A percentile compares a stretch with the other conserved stretches of the same genome.
These are phyloP conservation scores for Scopus umbretta DNA, from an alignment of 2,113 vertebrate species.

Conservation along the genomic window DNA sequence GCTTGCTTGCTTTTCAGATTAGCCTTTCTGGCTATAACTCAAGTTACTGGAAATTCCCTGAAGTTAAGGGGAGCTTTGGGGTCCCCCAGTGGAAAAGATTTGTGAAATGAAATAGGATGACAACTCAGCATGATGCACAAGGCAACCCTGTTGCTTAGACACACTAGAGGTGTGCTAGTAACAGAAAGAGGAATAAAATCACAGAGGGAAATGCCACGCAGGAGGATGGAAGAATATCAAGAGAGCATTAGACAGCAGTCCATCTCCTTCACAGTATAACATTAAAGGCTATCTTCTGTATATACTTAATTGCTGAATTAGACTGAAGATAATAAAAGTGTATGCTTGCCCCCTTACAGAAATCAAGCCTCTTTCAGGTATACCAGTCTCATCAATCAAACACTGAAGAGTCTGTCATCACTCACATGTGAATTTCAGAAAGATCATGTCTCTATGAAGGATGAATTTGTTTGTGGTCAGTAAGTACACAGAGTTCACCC, in stretches of 20 bases:
- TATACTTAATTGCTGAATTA: background rate
- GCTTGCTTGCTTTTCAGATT: background rate
- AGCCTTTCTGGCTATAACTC: background rate
- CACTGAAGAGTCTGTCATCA: background rate
- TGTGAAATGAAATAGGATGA: background rate
- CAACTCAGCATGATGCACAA: background rate
- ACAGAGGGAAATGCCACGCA: rapidly evolving
- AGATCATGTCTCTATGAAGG: background rate
- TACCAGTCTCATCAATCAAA: background rate
- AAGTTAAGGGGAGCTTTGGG: background rate
- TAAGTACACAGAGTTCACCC: background rate
- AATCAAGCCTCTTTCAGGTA: background rate
- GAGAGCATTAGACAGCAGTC: background rate
- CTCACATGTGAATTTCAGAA: background rate
- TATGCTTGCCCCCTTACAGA: background rate
- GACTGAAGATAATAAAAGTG: background rate
- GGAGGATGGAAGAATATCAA: background rate
- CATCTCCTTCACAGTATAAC: background rate
- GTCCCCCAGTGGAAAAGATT: background rate
- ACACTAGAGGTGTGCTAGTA: background rate
- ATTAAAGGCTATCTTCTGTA: background rate
- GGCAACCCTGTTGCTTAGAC: background rate
- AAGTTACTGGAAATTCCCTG: background rate
- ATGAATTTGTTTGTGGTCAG: background rate
- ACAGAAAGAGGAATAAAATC: background rate